Evolutionary conservation across 1,140 invertebrate species (phyloP).

Genomic region (Oncopodura yosiiana): DNA sequence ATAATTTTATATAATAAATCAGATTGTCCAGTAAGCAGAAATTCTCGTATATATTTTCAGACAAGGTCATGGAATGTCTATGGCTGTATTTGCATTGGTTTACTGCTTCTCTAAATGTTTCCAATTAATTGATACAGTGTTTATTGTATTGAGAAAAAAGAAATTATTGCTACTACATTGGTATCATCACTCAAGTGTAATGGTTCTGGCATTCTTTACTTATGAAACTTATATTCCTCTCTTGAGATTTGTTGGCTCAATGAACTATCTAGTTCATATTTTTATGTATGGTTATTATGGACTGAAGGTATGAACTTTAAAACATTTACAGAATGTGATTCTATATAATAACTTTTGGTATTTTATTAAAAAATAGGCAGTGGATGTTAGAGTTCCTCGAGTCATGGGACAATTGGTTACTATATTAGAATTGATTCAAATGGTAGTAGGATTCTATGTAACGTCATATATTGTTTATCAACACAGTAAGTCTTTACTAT

Average conservation of each 20-base stretch:
- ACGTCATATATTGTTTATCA: constrained; percentile 14
- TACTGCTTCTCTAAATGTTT: constrained; percentile 17
- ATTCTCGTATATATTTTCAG: neutral
- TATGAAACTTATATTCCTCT: constrained; percentile 24
- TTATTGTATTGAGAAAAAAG: constrained; percentile 24
- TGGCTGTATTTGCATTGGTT: constrained; percentile 16
- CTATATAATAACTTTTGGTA: neutral
- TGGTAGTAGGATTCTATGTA: constrained; percentile 14
- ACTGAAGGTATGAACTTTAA: constrained; percentile 15
- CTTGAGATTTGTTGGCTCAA: constrained; percentile 22
- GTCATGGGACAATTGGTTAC: constrained; percentile 10
- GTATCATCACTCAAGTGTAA: constrained; percentile 21
- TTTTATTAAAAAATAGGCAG: constrained; percentile 3
- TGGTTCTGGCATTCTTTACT: constrained; percentile 21
- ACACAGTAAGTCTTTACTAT: constrained; percentile 5
- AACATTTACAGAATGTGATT: neutral
- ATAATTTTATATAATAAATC: neutral
- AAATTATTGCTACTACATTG: constrained; percentile 23
- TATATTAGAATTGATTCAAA: constrained; percentile 20
- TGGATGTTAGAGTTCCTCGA: constrained; percentile 14
- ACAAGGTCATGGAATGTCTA: constrained; percentile 14
- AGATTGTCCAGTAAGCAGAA: neutral
- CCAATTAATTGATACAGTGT: constrained; percentile 18
- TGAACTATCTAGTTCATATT: constrained; percentile 32
- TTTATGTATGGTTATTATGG: constrained; percentile 29